A percentile compares a stretch with the other conserved stretches of the same genome.
Conservation (phyloP, 2,797 vertebrate genomes). For the Threskiornis aethiopicus region DNA sequence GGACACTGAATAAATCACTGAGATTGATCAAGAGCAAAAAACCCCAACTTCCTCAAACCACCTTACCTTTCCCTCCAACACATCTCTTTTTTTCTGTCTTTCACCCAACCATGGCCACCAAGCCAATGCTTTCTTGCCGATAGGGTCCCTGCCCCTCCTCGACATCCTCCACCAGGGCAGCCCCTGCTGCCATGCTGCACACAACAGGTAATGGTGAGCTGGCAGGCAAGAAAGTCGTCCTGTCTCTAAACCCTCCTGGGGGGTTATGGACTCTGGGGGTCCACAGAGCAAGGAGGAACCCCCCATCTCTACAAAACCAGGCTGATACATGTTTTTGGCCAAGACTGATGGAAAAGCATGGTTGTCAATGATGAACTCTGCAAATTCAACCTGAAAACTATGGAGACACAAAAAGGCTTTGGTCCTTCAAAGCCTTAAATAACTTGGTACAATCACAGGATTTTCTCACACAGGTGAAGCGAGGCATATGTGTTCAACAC, state of each 20-base stretch:
- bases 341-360: not conserved
- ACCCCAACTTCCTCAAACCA: not conserved
- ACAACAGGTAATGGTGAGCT: not conserved
- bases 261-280: not conserved
- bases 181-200: rapidly evolving
- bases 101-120: rapidly evolving
- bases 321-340: not conserved
- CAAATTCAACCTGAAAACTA: not conserved
- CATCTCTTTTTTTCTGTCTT: not conserved
- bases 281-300: not conserved
- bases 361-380: not conserved
- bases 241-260: not conserved
- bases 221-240: not conserved
- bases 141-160: rapidly evolving
- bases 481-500: rapidly evolving
- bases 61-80: not conserved
- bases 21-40: not conserved
- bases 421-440: not conserved
- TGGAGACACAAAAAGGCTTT: not conserved
- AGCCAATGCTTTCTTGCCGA: not conserved
- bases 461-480: not conserved
- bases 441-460: not conserved
- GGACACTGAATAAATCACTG: not conserved
- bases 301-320: not conserved
- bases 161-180: not conserved